Conservation (phyloP, 2,888 invertebrate species). For the Tenthredo livida region DNA sequence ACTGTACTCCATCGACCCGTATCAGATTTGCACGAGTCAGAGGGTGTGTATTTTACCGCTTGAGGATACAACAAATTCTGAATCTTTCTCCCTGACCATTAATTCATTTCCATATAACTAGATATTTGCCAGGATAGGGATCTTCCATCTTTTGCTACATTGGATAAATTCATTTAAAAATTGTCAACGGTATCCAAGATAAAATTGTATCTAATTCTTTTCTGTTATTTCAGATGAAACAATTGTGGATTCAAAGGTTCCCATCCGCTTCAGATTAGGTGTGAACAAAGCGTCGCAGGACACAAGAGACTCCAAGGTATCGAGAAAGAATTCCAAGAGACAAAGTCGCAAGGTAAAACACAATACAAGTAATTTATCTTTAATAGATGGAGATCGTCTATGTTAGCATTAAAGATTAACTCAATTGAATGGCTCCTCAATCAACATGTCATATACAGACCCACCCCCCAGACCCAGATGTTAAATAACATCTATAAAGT, state of each 20-base stretch:
- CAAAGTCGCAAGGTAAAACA: constrained; percentile 75
- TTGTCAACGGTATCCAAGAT: not conserved
- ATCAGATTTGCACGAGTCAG: constrained; percentile 70
- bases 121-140: not conserved
- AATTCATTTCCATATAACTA: not conserved
- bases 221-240: constrained; percentile 65
- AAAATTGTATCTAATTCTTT: not conserved
- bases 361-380: constrained; percentile 68
- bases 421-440: not conserved
- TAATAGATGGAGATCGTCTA: constrained; percentile 67
- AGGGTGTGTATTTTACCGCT: constrained; percentile 63
- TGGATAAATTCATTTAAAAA: not conserved
- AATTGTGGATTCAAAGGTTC: constrained; percentile 69
- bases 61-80: constrained; percentile 13
- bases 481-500: not conserved
- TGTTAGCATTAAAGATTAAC: constrained; percentile 58
- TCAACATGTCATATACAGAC: not conserved
- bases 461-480: not conserved
- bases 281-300: constrained; percentile 71
- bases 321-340: constrained; percentile 71
- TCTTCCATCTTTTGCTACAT: not conserved
- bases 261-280: constrained; percentile 68
- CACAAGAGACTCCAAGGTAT: constrained; percentile 68
- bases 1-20: constrained; percentile 71
- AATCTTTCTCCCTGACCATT: not conserved